These are phyloP conservation scores for Petrolisthes manimaculis DNA, from an alignment of 2,888 invertebrate genomes.

Conservation along the genomic window DNA sequence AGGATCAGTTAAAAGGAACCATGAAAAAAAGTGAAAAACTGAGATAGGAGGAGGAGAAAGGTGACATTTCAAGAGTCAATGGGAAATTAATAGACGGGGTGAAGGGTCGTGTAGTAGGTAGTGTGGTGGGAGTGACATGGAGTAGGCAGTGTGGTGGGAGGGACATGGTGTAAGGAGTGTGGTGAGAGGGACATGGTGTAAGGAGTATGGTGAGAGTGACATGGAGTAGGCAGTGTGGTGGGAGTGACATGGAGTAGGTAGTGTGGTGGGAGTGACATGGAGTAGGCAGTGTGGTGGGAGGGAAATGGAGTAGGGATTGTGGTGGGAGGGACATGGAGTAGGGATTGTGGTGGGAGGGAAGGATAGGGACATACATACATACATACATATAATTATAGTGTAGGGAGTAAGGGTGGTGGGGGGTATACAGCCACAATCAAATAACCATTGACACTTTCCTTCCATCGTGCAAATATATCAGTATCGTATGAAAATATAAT, in stretches of 20 bases:
- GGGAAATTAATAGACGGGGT: too few relatives aligned
- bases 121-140: not conserved
- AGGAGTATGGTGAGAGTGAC: not conserved
- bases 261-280: not conserved
- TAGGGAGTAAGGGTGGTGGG: too few relatives aligned
- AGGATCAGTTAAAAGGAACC: too few relatives aligned
- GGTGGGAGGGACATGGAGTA: not conserved
- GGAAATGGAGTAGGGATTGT: not conserved
- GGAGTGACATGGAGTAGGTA: not conserved
- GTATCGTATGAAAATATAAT: too few relatives aligned
- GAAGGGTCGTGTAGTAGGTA: too few relatives aligned
- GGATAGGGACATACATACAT: not conserved
- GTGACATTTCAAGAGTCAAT: too few relatives aligned
- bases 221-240: not conserved
- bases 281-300: not conserved
- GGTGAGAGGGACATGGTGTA: not conserved
- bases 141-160: not conserved
- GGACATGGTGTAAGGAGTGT: not conserved
- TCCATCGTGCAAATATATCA: too few relatives aligned
- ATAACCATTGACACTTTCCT: too few relatives aligned
- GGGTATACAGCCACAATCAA: too few relatives aligned
- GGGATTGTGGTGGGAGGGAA: not conserved
- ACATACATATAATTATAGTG: too few relatives aligned
- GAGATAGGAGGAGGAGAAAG: too few relatives aligned
- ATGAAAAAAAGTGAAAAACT: too few relatives aligned